Percentiles rank a stretch among this genome's conserved stretches.
Conservation (phyloP, 1,140 invertebrate species). For the Drepana arcuata region DNA sequence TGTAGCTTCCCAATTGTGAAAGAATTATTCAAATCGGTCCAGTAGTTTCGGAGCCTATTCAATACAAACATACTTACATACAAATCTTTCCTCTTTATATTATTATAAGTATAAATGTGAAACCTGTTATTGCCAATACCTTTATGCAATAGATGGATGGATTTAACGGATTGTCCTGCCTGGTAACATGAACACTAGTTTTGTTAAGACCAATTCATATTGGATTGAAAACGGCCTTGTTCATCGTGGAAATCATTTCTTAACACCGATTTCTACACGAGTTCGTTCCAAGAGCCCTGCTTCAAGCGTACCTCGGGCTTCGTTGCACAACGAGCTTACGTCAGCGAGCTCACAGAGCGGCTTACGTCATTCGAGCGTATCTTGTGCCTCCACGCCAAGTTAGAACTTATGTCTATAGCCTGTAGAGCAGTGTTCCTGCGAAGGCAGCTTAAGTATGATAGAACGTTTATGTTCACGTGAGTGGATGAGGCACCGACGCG, state of each 20-base stretch:
- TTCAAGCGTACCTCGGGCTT: conserved; percentile 63
- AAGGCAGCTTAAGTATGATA: conserved; percentile 47
- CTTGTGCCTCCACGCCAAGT: conserved; percentile 27
- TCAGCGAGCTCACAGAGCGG: conserved; percentile 63
- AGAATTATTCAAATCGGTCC: too few relatives aligned
- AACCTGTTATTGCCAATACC: too few relatives aligned
- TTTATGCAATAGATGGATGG: too few relatives aligned
- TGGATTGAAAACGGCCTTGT: conserved; percentile 55
- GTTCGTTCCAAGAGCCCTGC: conserved; percentile 59
- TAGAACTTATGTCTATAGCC: conserved; percentile 25
- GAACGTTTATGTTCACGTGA: conserved; percentile 69
- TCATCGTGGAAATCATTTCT: conserved; percentile 48
- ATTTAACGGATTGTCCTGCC: too few relatives aligned
- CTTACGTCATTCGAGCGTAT: conserved; percentile 66
- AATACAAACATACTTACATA: too few relatives aligned
- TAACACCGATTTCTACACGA: conserved; percentile 65
- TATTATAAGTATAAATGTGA: too few relatives aligned
- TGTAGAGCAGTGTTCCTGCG: conserved; percentile 30
- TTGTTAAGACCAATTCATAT: too few relatives aligned
- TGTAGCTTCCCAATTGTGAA: too few relatives aligned
- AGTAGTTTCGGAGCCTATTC: too few relatives aligned
- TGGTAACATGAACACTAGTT: too few relatives aligned
- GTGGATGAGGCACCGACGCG: conserved; percentile 67
- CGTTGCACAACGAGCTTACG: conserved; percentile 71
- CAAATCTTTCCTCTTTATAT: too few relatives aligned